These are phyloP conservation scores for Philaenus spumarius DNA, from an alignment of 1,140 invertebrate genomes.

Conservation along the genomic window DNA sequence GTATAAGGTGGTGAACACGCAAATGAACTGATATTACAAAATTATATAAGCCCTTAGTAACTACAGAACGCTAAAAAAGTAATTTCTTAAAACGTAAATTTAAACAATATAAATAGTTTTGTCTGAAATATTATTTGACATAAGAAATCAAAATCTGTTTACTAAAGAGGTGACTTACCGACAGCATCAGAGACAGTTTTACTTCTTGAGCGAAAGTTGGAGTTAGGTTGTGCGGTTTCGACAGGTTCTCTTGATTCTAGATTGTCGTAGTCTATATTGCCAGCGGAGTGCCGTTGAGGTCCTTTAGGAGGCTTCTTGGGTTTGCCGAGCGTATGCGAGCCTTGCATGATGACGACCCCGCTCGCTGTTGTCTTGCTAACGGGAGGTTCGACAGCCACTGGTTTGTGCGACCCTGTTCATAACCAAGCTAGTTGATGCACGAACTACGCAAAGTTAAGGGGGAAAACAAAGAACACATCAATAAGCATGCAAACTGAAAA, in stretches of 20 bases:
- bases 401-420: constrained; percentile 17
- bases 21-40: background rate
- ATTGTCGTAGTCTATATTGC: constrained; percentile 78
- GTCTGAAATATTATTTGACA: no score
- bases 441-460: background rate
- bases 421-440: no score
- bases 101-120: no score
- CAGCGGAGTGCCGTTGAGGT: constrained; percentile 81
- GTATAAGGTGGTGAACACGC: no score
- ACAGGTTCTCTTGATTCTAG: constrained; percentile 36
- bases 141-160: constrained; percentile 5
- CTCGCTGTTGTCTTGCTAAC: constrained; percentile 33
- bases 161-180: constrained; percentile 45
- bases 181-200: constrained; percentile 80
- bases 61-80: background rate
- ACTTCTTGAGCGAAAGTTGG: constrained; percentile 70
- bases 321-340: constrained; percentile 51
- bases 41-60: background rate
- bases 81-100: background rate
- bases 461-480: no score
- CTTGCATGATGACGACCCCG: constrained; percentile 27
- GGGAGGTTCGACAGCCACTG: constrained; percentile 37
- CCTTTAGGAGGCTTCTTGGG: constrained; percentile 38
- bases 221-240: constrained; percentile 39
- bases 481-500: constrained; percentile 2